Base-by-base conservation (phyloP, 2,113 vertebrate species). In the Halcyon senegalensis region DNA sequence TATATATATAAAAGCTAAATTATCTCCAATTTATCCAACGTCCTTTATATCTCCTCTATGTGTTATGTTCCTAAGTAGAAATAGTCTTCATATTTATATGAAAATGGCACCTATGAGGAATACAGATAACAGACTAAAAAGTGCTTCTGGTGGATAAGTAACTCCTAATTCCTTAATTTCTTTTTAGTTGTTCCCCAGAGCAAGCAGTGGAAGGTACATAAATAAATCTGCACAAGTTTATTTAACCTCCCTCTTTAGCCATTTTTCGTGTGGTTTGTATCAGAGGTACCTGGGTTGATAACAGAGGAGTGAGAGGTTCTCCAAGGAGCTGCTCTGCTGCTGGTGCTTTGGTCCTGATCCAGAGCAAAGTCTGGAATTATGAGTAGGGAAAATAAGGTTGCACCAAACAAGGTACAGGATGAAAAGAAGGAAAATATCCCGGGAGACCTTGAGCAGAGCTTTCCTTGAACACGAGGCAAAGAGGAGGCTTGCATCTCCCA, bases 1-100 rank as follows among this genome's bases (percentile, higher is more conserved):
- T 95, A 79, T 92, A 74, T 69, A 80, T 37, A 94, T 35, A 86
- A 90, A 66, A 93, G 76, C 91, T 50, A 90, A 96, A 97, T 95
- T 95, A 96, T 62, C 94, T 93, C 86, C 83, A 93, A 84, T 88
- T 90, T 95, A 92, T 44, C 88, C 92, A 44, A 28, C 15, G 4
- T 56, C 93, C 82, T 95, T 92, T 94, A 64, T 39, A 23, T 63
- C 80, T 87, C 87, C 81, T 87, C 44, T 31, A 78, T 80, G 79
- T 44, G 66, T 77, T 93, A 70, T 66, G 73, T 82, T 81, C 64
- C 84, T 75, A 51, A 74, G 63, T 73, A 90, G 59, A 82, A 51
- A 69, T 1, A 53, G 83, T 28, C 75, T 46, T 84, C 37, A 11
- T 51, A 55, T 90, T 86, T 74, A 44, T 63, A 25, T 18, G 76